Percentiles rank a stretch among this genome's conserved stretches.
phyloP scores from a whole-genome alignment of 2,113 vertebrate genomes.

The Paraplagusia blochii region DNA sequence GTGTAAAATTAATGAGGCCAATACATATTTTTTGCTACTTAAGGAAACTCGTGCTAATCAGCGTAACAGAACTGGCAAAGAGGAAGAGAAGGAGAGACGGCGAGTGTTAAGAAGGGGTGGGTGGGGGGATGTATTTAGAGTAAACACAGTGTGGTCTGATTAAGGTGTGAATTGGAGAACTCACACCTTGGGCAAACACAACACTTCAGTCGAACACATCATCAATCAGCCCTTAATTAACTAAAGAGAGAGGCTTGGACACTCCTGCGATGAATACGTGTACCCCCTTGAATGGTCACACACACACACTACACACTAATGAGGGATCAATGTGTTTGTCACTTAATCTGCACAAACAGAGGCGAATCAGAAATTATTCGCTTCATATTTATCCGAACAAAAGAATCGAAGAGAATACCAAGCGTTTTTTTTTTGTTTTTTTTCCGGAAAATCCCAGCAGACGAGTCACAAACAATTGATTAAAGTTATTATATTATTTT shows the following conservation, averaged over 20 bases:
- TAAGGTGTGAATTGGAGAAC: slow-evolving; percentile 67
- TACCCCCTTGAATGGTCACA: slow-evolving; percentile 21
- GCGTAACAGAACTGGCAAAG: slow-evolving; percentile 27
- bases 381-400: neutral
- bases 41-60: slow-evolving; percentile 75
- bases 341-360: slow-evolving; percentile 12
- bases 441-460: too few relatives aligned
- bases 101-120: neutral
- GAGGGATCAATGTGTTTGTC: slow-evolving; percentile 29
- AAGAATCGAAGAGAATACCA: neutral
- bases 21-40: slow-evolving; percentile 67
- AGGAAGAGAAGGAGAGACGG: slow-evolving; percentile 2
- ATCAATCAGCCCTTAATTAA: slow-evolving; percentile 76
- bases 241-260: slow-evolving; percentile 52
- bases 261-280: slow-evolving; percentile 45
- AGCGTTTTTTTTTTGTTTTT: too few relatives aligned
- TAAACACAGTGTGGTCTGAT: slow-evolving; percentile 60
- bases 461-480: too few relatives aligned
- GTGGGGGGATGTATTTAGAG: slow-evolving; percentile 41
- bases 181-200: slow-evolving; percentile 73
- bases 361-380: slow-evolving; percentile 1
- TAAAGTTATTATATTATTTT: too few relatives aligned
- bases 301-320: slow-evolving; percentile 37
- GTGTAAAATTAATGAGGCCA: slow-evolving; percentile 57
- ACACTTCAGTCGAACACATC: slow-evolving; percentile 62